These are phyloP conservation scores for Sternarchorhynchus goeldii DNA, from an alignment of 2,797 vertebrate genomes.

Conservation along the genomic window DNA sequence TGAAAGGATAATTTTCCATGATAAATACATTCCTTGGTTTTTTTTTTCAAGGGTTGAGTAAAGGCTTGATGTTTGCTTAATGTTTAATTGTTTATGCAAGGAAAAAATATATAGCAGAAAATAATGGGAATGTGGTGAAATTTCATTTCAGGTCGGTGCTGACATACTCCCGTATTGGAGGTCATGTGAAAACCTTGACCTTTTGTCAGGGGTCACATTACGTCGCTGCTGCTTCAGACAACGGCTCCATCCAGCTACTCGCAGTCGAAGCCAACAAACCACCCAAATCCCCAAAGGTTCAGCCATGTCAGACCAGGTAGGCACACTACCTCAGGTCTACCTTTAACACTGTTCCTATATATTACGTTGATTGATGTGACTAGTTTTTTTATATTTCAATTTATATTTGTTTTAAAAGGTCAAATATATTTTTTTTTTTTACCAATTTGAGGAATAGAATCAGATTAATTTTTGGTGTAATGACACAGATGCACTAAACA, in stretches of 20 bases:
- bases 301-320: constrained; percentile 92
- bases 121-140: neutral
- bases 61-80: neutral
- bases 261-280: constrained; percentile 91
- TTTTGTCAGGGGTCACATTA: constrained; percentile 98
- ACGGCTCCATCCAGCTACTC: constrained; percentile 91
- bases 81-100: neutral
- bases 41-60: neutral
- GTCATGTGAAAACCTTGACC: constrained; percentile 89
- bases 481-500: too few species aligned
- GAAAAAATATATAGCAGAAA: neutral
- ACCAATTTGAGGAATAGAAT: too few species aligned
- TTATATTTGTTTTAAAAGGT: too few species aligned
- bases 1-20: neutral
- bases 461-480: too few species aligned
- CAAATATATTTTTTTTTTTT: too few species aligned
- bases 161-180: constrained; percentile 91
- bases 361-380: too few species aligned
- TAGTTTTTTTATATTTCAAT: too few species aligned
- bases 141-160: constrained; percentile 83
- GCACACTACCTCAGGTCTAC: too few species aligned
- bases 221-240: constrained; percentile 91
- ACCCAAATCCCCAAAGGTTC: constrained; percentile 95
- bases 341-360: too few species aligned
- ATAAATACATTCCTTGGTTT: too few species aligned